Conservation (phyloP, 2,797 vertebrate species). For the Sibirionetta formosa region DNA sequence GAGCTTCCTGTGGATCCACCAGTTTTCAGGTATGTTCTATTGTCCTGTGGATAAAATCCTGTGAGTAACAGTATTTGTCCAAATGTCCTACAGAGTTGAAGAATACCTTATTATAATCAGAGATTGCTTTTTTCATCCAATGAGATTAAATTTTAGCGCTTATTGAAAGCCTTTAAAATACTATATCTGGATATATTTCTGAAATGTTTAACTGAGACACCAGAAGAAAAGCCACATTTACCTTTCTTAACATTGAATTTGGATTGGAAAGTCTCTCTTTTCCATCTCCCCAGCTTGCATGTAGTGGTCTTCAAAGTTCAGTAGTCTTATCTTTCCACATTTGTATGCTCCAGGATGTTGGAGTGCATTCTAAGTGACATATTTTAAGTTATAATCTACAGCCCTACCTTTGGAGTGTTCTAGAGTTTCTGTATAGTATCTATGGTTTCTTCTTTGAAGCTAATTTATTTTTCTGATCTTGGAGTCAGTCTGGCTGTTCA, state of each 20-base stretch:
- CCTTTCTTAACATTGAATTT: neutral
- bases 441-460: neutral
- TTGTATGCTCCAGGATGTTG: neutral
- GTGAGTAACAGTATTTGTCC: neutral
- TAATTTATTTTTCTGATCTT: neutral
- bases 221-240: rapidly evolving
- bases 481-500: neutral
- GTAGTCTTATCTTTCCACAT: neutral
- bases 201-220: neutral
- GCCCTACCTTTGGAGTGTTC: neutral
- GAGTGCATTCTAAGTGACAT: neutral
- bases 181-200: neutral
- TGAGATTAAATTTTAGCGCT: neutral
- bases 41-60: neutral
- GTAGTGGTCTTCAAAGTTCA: neutral
- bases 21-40: neutral
- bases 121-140: neutral
- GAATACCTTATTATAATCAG: neutral
- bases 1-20: rapidly evolving
- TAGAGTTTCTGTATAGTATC: neutral
- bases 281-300: neutral
- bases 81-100: neutral
- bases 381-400: neutral
- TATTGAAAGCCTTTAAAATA: neutral
- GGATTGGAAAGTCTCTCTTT: neutral